Evolutionary conservation across 30 jellyfish, hydroid and myxozoan species (phyloP).

Genomic region (Hydra vulgaris): DNA sequence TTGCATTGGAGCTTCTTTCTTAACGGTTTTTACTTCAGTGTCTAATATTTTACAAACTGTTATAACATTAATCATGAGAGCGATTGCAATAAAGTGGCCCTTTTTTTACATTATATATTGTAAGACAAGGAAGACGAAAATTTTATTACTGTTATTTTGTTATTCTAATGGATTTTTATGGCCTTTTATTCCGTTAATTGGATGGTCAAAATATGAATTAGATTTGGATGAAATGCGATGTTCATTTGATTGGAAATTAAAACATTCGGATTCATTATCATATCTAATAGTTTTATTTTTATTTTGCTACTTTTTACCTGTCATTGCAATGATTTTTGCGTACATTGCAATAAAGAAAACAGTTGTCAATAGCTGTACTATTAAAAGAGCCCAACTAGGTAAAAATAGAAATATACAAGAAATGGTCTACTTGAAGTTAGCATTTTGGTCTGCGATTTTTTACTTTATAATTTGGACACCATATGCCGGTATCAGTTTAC

Average conservation of each 20-base stretch:
- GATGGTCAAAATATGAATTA: not conserved
- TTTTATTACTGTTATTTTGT: not conserved
- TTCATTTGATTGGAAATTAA: conserved; percentile 10
- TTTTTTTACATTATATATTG: not conserved
- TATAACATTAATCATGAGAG: not conserved
- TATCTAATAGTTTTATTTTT: not conserved
- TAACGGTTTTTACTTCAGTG: not conserved
- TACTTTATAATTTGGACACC: conserved; percentile 13
- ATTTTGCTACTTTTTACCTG: not conserved
- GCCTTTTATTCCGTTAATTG: not conserved
- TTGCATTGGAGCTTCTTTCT: not conserved
- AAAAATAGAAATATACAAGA: not conserved
- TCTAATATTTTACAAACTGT: not conserved
- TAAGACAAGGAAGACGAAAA: not conserved
- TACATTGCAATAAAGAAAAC: not conserved
- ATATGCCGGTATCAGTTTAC: not conserved
- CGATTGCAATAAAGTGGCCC: not conserved
- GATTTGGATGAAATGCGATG: conserved; percentile 5
- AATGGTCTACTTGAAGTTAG: not conserved
- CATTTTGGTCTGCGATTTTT: not conserved
- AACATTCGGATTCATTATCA: not conserved
- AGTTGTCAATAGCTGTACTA: not conserved
- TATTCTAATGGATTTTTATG: conserved; percentile 5
- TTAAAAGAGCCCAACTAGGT: not conserved
- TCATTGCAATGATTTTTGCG: not conserved